Percentiles rank a stretch among this genome's conserved stretches.
phyloP scores from a whole-genome alignment of 2,888 invertebrate genomes.

The Dolichomitus sp. region DNA sequence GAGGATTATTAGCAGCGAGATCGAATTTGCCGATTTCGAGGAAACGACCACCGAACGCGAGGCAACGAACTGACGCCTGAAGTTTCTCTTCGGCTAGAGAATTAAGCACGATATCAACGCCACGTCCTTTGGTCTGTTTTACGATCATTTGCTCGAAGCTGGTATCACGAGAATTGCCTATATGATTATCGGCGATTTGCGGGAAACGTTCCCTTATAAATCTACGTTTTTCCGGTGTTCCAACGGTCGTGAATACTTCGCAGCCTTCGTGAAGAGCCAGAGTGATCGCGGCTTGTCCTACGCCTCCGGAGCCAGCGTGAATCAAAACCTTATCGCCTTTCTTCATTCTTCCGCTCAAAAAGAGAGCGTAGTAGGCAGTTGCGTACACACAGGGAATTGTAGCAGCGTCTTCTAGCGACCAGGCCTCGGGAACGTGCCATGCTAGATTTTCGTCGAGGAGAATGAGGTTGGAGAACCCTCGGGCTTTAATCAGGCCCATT shows the following conservation, averaged over 20 bases:
- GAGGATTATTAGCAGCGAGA: conserved; percentile 89
- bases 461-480: conserved; percentile 87
- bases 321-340: conserved; percentile 85
- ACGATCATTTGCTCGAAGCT: conserved; percentile 96
- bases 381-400: conserved; percentile 90
- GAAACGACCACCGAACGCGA: conserved; percentile 90
- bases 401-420: conserved; percentile 90
- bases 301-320: conserved; percentile 87
- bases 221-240: conserved; percentile 87
- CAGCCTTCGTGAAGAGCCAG: conserved; percentile 89
- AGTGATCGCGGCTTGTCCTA: conserved; percentile 91
- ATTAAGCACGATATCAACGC: conserved; percentile 97
- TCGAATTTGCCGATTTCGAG: conserved; percentile 96
- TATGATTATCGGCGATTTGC: conserved; percentile 88
- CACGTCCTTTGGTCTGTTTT: conserved; percentile 93
- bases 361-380: conserved; percentile 89
- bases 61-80: conserved; percentile 90
- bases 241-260: conserved; percentile 89
- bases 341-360: conserved; percentile 87
- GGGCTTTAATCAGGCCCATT: conserved; percentile 84
- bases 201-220: conserved; percentile 88
- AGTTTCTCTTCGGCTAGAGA: conserved; percentile 97
- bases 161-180: conserved; percentile 95
- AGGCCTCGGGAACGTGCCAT: conserved; percentile 88
- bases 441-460: conserved; percentile 86